Evolutionary conservation across 2,797 vertebrate species (phyloP).

Genomic region (Nothura maculosa): DNA sequence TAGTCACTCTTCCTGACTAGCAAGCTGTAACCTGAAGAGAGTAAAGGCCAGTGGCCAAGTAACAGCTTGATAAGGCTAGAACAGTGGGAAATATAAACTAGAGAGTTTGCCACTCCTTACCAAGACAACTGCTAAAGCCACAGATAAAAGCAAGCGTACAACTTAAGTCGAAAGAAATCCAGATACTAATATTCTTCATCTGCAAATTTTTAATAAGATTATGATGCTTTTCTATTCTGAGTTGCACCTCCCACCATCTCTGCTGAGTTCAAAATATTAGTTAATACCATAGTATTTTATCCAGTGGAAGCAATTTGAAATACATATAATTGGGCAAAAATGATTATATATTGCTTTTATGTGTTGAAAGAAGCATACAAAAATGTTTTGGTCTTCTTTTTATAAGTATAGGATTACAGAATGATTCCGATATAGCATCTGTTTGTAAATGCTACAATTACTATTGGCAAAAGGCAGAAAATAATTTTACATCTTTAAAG

Average conservation of each 20-base stretch:
- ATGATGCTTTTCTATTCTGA: neutral
- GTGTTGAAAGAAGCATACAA: neutral
- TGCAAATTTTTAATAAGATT: neutral
- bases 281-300: neutral
- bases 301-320: neutral
- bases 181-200: neutral
- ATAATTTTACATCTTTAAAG: neutral
- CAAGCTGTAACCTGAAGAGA: neutral
- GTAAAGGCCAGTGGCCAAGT: neutral
- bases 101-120: neutral
- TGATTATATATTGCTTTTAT: neutral
- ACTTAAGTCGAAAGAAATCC: neutral
- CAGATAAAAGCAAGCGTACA: neutral
- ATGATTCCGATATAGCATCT: neutral
- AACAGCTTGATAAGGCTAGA: neutral
- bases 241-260: neutral
- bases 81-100: neutral
- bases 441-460: neutral
- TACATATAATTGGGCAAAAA: slow-evolving; percentile 40
- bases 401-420: neutral
- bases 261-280: neutral
- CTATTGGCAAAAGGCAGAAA: neutral
- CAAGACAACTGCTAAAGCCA: neutral
- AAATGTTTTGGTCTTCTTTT: neutral
- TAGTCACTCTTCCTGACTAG: neutral